These are phyloP conservation scores for Opisthograptis luteolata DNA, from an alignment of 2,888 invertebrate species.

Conservation along the genomic window DNA sequence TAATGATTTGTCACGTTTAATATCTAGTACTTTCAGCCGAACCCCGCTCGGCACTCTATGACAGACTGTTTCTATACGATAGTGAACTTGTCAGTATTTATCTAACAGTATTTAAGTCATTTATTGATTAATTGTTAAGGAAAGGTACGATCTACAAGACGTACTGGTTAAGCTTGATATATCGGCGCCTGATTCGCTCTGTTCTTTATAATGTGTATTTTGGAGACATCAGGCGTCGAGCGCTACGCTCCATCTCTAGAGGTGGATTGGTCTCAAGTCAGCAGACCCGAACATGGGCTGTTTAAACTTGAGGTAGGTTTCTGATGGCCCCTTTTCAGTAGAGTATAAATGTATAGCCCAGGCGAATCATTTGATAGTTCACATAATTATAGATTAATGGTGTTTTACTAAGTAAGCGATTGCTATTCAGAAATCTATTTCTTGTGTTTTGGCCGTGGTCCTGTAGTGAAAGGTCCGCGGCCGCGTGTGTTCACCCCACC, in stretches of 20 bases:
- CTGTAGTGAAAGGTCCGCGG: constrained; percentile 25
- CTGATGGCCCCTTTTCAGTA: constrained; percentile 43
- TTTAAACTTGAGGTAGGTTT: constrained; percentile 48
- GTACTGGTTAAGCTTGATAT: constrained; percentile 35
- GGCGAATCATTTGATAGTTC: constrained; percentile 14
- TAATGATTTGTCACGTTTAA: background rate
- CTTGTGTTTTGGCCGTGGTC: constrained; percentile 36
- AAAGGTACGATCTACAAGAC: constrained; percentile 49
- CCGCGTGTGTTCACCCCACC: constrained; percentile 35
- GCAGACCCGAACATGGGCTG: constrained; percentile 12
- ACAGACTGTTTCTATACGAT: constrained; percentile 48
- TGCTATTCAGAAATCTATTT: constrained; percentile 53
- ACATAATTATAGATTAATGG: constrained; percentile 22
- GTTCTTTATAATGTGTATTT: constrained; percentile 41
- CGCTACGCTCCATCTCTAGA: constrained; percentile 25
- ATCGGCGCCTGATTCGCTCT: constrained; percentile 11
- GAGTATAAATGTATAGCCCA: constrained; percentile 11
- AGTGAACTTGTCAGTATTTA: constrained; percentile 58
- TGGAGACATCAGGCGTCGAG: constrained; percentile 42
- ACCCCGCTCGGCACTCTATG: constrained; percentile 20
- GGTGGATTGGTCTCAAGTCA: constrained; percentile 25
- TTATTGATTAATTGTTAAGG: constrained; percentile 46
- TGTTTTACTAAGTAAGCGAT: constrained; percentile 37
- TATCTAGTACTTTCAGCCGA: constrained; percentile 3
- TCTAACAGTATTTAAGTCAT: constrained; percentile 57